Evolutionary conservation across 2,888 invertebrate species (phyloP), one percentile per base, ranked within the genome.

Genomic region (Noctuana brunneofusca): DNA sequence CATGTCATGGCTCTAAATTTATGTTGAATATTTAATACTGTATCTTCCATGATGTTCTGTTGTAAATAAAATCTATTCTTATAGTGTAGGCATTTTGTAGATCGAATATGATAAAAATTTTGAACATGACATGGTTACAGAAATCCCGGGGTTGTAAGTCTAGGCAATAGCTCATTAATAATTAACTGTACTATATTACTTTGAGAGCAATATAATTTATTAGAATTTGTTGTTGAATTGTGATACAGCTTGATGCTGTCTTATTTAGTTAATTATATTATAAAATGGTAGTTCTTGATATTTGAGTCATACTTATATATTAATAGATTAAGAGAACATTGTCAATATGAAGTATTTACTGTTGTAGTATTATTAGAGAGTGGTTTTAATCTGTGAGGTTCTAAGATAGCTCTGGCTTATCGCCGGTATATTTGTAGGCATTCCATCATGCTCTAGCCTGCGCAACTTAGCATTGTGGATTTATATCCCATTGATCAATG

Each of bases 91-190:
- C 66, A 75, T 70, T 68, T 71, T 71, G 65, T 76, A 71, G 72
- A 75, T 75, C 20, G 49, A 43, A 8, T 6, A 6, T 6, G 6
- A 74, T 72, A 71, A 66, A 71, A 72, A 73, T 64, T 58, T 59
- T 41, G 50, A 65, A 67, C 68, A 77, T 84, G 89, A 81, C 90
- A 88, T 88, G 89, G 90, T 87, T 84, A 84, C 84, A 78, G 83
- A 83, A 73, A 84, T 87, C 87, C 89, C 84, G 79, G 89, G 90
- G 90, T 91, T 90, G 89, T 86, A 84, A 79, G 84, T 84, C 76
- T 89, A 90, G 86, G 78, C 85, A 86, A 89, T 89, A 91, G 88
- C 88, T 89, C 86, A 87, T 85, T 66, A 64, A 54, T n/a, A n/a
- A 11, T 83, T 41, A 65, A 78, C 73, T 84, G 81, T 86, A 78